Conservation (phyloP, 2,888 invertebrate species). For the Lutraria lutraria region DNA sequence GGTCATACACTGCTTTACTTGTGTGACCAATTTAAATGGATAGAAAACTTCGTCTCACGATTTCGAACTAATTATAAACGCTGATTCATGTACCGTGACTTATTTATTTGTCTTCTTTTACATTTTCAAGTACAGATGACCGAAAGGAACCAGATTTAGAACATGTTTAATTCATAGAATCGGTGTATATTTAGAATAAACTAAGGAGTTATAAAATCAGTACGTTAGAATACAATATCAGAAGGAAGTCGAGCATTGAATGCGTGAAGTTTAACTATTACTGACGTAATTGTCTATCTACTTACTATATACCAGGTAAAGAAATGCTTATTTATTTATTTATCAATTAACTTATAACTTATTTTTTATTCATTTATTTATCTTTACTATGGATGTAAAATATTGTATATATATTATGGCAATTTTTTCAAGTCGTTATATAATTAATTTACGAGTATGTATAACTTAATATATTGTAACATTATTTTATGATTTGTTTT, state of each 20-base stretch:
- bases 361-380: too few species aligned
- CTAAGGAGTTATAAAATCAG: neutral
- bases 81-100: slow-evolving; percentile 4
- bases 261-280: neutral
- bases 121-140: neutral
- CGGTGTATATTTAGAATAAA: neutral
- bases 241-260: neutral
- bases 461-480: too few species aligned
- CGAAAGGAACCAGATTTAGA: neutral
- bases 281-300: too few species aligned
- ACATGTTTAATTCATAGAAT: neutral
- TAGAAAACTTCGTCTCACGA: neutral
- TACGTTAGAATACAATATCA: neutral
- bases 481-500: too few species aligned
- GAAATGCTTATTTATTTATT: too few species aligned
- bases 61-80: slow-evolving; percentile 1
- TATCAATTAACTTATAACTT: too few species aligned
- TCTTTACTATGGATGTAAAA: too few species aligned
- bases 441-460: too few species aligned
- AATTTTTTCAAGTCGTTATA: too few species aligned
- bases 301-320: too few species aligned
- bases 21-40: neutral
- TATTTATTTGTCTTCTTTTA: slow-evolving; percentile 1
- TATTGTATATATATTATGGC: too few species aligned
- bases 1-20: neutral